A percentile compares a stretch with the other conserved stretches of the same genome.
phyloP scores from a whole-genome alignment of 2,888 invertebrate species.

The Heteromyza rotundicornis region DNA sequence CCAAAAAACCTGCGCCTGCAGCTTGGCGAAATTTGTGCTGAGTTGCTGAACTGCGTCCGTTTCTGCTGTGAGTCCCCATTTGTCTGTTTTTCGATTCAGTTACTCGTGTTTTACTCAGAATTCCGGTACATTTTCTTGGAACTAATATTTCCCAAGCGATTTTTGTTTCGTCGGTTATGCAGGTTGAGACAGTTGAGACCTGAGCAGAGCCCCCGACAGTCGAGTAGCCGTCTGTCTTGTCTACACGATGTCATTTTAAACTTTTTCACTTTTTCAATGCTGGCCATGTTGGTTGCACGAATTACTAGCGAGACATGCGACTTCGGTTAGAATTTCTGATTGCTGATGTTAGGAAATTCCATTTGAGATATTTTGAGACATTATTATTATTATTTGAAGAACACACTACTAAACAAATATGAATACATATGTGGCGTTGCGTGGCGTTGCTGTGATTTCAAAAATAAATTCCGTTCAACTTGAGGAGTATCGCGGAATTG shows the following conservation, averaged over 20 bases:
- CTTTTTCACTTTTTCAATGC: constrained; percentile 20
- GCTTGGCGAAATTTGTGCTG: too few relatives aligned
- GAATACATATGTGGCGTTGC: too few relatives aligned
- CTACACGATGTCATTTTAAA: constrained; percentile 26
- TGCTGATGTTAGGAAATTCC: too few relatives aligned
- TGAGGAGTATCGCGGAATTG: too few relatives aligned
- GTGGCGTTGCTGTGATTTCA: too few relatives aligned
- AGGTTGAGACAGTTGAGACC: constrained; percentile 22
- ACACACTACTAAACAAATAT: too few relatives aligned
- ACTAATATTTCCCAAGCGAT: constrained; percentile 56
- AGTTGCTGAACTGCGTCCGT: constrained; percentile 14
- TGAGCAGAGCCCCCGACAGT: constrained; percentile 23
- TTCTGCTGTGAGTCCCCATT: constrained; percentile 5
- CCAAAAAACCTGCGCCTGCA: too few relatives aligned
- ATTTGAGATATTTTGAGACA: too few relatives aligned
- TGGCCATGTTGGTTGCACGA: neutral
- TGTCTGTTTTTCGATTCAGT: constrained; percentile 19
- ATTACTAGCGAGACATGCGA: neutral
- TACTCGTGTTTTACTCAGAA: constrained; percentile 53
- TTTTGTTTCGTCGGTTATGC: constrained; percentile 27
- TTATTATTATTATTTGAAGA: too few relatives aligned
- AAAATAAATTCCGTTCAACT: too few relatives aligned
- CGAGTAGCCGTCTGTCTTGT: constrained; percentile 26
- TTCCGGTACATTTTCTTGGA: constrained; percentile 59
- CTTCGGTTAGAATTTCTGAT: too few relatives aligned